These are phyloP conservation scores for Dynastes maya DNA, from an alignment of 2,888 invertebrate species.

Conservation along the genomic window DNA sequence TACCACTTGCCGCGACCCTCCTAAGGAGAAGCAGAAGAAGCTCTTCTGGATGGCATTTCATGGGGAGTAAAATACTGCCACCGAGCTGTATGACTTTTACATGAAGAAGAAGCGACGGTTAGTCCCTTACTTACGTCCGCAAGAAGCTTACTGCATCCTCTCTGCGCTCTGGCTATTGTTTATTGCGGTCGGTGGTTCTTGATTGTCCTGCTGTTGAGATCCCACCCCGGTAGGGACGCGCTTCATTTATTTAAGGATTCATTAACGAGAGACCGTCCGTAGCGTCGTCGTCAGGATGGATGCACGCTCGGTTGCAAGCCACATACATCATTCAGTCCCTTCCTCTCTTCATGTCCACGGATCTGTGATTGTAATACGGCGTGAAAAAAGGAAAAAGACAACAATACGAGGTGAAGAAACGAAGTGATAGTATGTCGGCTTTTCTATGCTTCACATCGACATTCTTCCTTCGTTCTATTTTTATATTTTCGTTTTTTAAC, in stretches of 20 bases:
- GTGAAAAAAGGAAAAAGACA: neutral
- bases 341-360: neutral
- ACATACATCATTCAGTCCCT: slow-evolving; percentile 27
- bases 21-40: neutral
- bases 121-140: neutral
- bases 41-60: neutral
- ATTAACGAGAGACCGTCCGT: slow-evolving; percentile 21
- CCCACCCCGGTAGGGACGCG: slow-evolving; percentile 6
- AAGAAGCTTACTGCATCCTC: slow-evolving; percentile 7
- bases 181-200: slow-evolving; percentile 49
- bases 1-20: slow-evolving; percentile 16
- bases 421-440: too few species aligned
- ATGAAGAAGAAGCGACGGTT: slow-evolving; percentile 7
- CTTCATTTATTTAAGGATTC: slow-evolving; percentile 50
- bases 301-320: slow-evolving; percentile 6
- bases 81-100: slow-evolving; percentile 26
- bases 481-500: too few species aligned
- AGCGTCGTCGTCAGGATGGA: neutral
- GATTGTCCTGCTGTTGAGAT: slow-evolving; percentile 41
- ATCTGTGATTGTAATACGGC: too few species aligned
- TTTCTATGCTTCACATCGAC: too few species aligned
- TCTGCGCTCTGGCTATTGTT: slow-evolving; percentile 38
- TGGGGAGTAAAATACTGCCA: slow-evolving; percentile 25
- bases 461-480: too few species aligned
- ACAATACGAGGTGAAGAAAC: neutral